Evolutionary conservation across 2,888 invertebrate species (phyloP), one percentile per base, ranked within the genome.

Genomic region (Conistra vaccinii): DNA sequence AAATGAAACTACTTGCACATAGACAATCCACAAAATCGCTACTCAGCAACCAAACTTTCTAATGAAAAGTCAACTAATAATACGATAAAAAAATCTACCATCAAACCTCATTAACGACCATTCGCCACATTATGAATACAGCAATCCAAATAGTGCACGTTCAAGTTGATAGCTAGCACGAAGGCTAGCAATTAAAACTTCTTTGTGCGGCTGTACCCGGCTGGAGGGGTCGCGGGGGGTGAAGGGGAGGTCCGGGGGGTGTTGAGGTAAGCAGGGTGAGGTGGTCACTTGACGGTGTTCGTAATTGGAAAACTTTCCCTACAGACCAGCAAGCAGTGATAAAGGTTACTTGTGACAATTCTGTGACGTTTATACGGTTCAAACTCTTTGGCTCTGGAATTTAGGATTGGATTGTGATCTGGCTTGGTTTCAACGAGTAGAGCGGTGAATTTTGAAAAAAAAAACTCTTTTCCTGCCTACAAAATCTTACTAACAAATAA

Each of bases 171-270:
- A 93, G 92, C 92, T 91, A 92, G 91, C 91, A 90, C 91, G 94
- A 94, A 95, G 93, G 94, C 92, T 91, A 91, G 95, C 95, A 96
- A 96, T 96, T 96, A 96, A 96, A 96, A 96, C 93, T 96, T 96
- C 95, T 95, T 96, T 95, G 95, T 94, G 93, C 87, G 92, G 91
- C 90, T 89, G 91, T 91, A 89, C 91, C 89, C 87, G 74, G 60
- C 66, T 45, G 29, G 79, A 76, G 85, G 80, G 82, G 85, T 60
- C 65, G 74, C 67, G 72, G 84, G 77, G 79, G 76, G 78, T 76
- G 73, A 39, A 51, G 76, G 70, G 80, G 80, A 74, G 62, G 35
- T 57, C 69, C 72, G 85, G 80, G 76, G 78, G 79, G 83, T 84
- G 85, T 78, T 78, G 84, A 85, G 84, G 84, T 87, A 80, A 84